phyloP scores from a whole-genome alignment of 2,888 invertebrate species.

The Hydrotaea diabolus region DNA sequence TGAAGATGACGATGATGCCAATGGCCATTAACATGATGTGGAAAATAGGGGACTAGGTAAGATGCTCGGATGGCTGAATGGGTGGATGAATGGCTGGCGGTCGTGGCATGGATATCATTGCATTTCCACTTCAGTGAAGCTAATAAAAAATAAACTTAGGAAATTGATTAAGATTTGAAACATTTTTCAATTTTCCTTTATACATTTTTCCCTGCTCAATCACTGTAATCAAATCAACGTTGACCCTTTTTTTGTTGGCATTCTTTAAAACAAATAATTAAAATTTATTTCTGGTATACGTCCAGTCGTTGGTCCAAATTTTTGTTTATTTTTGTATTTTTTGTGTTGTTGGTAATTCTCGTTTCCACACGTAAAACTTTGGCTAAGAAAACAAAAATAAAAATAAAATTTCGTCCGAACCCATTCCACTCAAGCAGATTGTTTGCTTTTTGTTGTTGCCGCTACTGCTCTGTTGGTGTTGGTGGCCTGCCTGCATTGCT shows the following conservation, averaged over 20 bases:
- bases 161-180: slow-evolving; percentile 24
- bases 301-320: background rate
- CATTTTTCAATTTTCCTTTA: slow-evolving; percentile 15
- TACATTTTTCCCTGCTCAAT: background rate
- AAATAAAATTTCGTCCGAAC: background rate
- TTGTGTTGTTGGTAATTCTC: background rate
- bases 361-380: slow-evolving; percentile 49
- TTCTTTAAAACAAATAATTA: slow-evolving; percentile 55
- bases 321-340: background rate
- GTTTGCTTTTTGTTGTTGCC: background rate
- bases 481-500: slow-evolving; percentile 15
- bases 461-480: background rate
- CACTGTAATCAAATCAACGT: slow-evolving; percentile 10
- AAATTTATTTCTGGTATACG: slow-evolving; percentile 41
- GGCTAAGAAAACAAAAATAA: slow-evolving; percentile 22
- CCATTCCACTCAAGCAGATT: background rate
- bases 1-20: too few relatives aligned
- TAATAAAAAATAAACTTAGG: slow-evolving; percentile 9
- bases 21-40: background rate
- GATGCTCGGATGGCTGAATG: background rate
- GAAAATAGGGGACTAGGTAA: background rate
- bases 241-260: slow-evolving; percentile 39
- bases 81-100: background rate
- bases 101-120: background rate
- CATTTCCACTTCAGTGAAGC: slow-evolving; percentile 2